Percentiles rank a stretch among this genome's conserved stretches.
Evolutionary conservation across 2,113 vertebrate species (phyloP).

Genomic region (Oreotrochilus melanogaster): DNA sequence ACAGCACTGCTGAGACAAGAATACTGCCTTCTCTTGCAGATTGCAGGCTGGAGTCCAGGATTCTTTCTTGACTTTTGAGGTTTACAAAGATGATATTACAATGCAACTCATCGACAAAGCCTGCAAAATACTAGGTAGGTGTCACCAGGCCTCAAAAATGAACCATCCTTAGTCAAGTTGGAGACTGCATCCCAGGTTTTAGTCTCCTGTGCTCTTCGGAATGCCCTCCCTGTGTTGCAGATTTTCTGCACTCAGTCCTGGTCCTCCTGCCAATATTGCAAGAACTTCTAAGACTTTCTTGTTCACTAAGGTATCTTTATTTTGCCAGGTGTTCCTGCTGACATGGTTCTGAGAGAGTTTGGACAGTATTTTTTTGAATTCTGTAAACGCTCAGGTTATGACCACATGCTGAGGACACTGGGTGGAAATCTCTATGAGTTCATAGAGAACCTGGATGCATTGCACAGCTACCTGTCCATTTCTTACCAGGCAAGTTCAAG

Average conservation of each 20-base stretch:
- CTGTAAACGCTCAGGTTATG: conserved; percentile 84
- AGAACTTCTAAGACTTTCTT: background rate
- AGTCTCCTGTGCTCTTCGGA: background rate
- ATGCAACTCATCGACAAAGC: conserved; percentile 78
- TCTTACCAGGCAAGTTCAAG: conserved; percentile 81
- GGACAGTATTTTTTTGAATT: conserved; percentile 87
- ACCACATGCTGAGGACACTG: conserved; percentile 84
- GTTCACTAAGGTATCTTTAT: background rate
- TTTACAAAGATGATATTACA: conserved; percentile 82
- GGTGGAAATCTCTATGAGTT: conserved; percentile 85
- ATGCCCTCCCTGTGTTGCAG: background rate
- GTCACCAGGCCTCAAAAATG: background rate
- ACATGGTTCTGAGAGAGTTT: conserved; percentile 80
- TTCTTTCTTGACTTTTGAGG: conserved; percentile 82
- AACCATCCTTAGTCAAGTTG: background rate
- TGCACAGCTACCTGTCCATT: conserved; percentile 83
- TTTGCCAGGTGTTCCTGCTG: conserved; percentile 77
- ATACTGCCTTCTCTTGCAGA: conserved; percentile 55
- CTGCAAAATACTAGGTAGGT: conserved; percentile 81
- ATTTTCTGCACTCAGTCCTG: background rate
- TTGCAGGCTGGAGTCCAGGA: conserved; percentile 76
- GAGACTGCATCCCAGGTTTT: background rate
- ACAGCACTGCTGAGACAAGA: background rate
- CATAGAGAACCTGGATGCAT: conserved; percentile 83
- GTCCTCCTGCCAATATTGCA: background rate